Conservation (phyloP, 2,888 invertebrate species). For the Xestia xanthographa region DNA sequence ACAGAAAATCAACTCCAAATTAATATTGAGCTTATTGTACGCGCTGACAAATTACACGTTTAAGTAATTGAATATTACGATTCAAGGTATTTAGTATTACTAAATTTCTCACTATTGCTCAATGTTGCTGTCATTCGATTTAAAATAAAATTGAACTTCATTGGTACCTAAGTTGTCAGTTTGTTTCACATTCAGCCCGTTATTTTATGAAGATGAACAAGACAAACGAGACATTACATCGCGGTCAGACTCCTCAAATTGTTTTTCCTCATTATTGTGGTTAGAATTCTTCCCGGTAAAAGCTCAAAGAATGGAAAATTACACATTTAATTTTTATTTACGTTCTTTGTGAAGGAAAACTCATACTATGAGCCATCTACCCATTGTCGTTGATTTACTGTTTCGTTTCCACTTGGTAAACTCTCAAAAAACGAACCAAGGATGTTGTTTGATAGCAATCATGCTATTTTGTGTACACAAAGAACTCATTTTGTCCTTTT, state of each 20-base stretch:
- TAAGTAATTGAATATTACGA: background rate
- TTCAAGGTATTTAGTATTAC: background rate
- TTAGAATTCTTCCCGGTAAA: constrained; percentile 40
- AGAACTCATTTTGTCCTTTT: constrained; percentile 67
- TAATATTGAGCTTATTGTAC: constrained; percentile 18
- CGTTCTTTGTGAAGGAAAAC: constrained; percentile 13
- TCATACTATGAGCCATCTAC: constrained; percentile 8
- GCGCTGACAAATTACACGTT: background rate
- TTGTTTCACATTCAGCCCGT: constrained; percentile 5
- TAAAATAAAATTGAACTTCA: too few relatives aligned
- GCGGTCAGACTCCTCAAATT: constrained; percentile 32
- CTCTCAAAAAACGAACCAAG: constrained; percentile 63
- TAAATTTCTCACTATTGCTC: background rate
- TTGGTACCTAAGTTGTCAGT: background rate
- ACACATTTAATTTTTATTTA: constrained; percentile 43
- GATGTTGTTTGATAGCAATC: constrained; percentile 69
- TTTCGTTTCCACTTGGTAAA: constrained; percentile 49
- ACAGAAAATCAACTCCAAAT: constrained; percentile 63
- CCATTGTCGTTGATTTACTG: constrained; percentile 62
- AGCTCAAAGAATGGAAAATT: constrained; percentile 50
- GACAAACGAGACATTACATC: constrained; percentile 3
- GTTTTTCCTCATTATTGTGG: constrained; percentile 39
- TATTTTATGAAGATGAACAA: constrained; percentile 23
- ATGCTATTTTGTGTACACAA: constrained; percentile 68
- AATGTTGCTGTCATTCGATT: background rate